Evolutionary conservation across 2,797 vertebrate genomes (phyloP), one percentile per base, ranked within the genome.

Genomic region (Clarias fuscus): DNA sequence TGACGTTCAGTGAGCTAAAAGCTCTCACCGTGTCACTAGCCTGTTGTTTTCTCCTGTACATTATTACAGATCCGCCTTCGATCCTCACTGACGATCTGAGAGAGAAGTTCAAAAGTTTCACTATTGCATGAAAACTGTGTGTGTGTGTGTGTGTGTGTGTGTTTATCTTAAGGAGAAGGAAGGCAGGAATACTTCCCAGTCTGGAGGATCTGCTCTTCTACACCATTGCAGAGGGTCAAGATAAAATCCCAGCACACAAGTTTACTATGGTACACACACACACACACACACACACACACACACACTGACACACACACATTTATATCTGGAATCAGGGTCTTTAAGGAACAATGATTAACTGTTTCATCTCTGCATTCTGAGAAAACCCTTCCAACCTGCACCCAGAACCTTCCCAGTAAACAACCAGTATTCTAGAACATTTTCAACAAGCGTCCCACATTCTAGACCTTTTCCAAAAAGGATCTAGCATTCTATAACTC

Each of bases 141-240:
- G 0, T 83, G 61, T 82, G 10, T 85, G 24, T 10, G 6, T 73
- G 15, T 59, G 59, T 37, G 6, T 30, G 33, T 76, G 40, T 77
- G 48, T 8, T 87, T 85, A 79, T 84, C 88, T 86, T 13, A 91
- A 99, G 98, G 95, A 98, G 97, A 96, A 94, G 95, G 82, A 98
- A 98, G 90, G 96, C 97, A 78, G 97, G 98, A 91, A 96, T 98
- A 53, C 94, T 99, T 78, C 98, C 98, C 67, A 99, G 98, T 90
- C 93, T 99, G 95, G 98, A 99, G 92, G 98, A 99, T 93, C 93
- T 99, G 77, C 96, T 99, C 86, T 99, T 99, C 93, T 98, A 99
- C 93, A 98, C 98, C 43, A 97, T 99, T 84, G 98, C 98, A 98
- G 87, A 94, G 98, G 90, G 98, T 97, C 91, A 99, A 53, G 86